A percentile compares a stretch with the other conserved stretches of the same genome.
Conservation (phyloP, 2,797 vertebrate genomes). For the Thripadectes ignobilis region DNA sequence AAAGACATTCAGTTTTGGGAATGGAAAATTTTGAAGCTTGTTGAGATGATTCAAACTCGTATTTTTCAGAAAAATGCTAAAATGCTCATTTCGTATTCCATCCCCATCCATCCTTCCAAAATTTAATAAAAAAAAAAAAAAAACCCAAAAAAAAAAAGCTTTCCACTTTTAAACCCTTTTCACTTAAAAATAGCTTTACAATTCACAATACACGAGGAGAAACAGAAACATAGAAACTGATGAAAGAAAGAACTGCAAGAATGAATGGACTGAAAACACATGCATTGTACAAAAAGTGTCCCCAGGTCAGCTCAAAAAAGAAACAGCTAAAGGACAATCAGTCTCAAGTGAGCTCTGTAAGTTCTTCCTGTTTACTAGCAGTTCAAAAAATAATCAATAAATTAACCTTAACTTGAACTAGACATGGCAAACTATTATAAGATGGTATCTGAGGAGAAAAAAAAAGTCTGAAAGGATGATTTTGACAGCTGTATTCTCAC, state of each 20-base stretch:
- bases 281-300: background rate
- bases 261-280: background rate
- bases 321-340: background rate
- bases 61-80: background rate
- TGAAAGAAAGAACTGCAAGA: background rate
- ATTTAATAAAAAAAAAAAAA: background rate
- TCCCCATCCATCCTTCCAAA: background rate
- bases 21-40: conserved; percentile 1
- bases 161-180: conserved; percentile 32
- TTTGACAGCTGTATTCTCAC: background rate
- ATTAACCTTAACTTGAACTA: background rate
- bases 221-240: background rate
- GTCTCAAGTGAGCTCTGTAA: background rate
- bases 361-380: background rate
- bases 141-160: background rate
- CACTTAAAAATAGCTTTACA: conserved; percentile 15
- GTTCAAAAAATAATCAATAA: background rate
- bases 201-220: background rate
- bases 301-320: background rate
- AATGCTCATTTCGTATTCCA: background rate
- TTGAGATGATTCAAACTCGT: background rate
- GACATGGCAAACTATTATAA: background rate
- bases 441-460: background rate
- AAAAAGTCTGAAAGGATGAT: background rate
- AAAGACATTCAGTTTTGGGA: background rate